These are phyloP conservation scores for Sebastes matsubarae DNA, from an alignment of 2,797 vertebrate species.

Conservation along the genomic window DNA sequence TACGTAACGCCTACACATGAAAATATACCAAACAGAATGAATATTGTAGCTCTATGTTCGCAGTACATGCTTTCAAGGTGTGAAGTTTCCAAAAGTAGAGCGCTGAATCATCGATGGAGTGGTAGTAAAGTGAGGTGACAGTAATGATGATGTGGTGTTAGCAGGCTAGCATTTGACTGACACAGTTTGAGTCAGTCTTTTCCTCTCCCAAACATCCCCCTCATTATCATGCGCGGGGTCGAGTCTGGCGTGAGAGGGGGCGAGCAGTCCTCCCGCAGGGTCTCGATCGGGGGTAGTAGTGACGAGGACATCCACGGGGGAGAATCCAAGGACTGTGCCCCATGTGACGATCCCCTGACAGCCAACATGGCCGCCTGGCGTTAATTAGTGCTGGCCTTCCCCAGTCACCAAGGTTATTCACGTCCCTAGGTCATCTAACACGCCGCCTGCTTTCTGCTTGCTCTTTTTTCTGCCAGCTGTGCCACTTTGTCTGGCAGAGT, in stretches of 20 bases:
- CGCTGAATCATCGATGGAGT: conserved; percentile 35
- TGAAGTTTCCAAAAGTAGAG: conserved; percentile 55
- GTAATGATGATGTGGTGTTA: conserved; percentile 56
- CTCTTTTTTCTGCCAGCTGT: conserved; percentile 87
- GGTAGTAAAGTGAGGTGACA: conserved; percentile 44
- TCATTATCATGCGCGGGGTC: conserved; percentile 69
- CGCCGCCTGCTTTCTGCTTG: conserved; percentile 77
- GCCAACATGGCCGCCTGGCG: conserved; percentile 66
- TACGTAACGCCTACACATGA: background rate
- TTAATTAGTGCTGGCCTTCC: conserved; percentile 86
- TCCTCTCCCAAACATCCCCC: conserved; percentile 49
- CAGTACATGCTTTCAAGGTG: conserved; percentile 24
- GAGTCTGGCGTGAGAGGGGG: conserved; percentile 65
- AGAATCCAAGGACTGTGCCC: conserved; percentile 73
- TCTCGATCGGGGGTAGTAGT: conserved; percentile 46
- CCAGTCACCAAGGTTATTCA: conserved; percentile 83
- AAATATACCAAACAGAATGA: background rate
- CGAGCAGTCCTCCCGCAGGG: conserved; percentile 54
- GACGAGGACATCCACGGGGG: conserved; percentile 71
- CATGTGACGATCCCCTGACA: conserved; percentile 67
- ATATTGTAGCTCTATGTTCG: background rate
- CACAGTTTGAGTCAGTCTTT: conserved; percentile 55
- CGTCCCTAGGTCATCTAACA: conserved; percentile 82
- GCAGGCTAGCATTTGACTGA: conserved; percentile 52
- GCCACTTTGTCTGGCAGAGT: conserved; percentile 77